phyloP scores from a whole-genome alignment of 1,140 invertebrate genomes.

The Saxidomus purpurata region DNA sequence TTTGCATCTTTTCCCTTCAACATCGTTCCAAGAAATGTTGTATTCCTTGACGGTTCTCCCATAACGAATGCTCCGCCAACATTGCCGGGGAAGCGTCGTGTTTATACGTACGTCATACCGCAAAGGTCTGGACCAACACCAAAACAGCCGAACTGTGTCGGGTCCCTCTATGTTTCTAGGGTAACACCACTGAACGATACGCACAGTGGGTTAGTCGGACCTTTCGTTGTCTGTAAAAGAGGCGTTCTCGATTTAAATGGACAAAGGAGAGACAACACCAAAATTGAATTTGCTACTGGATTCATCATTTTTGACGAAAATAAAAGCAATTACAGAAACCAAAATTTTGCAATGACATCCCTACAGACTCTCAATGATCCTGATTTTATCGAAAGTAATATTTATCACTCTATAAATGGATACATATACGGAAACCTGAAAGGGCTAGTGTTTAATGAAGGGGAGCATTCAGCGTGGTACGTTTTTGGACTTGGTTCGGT shows the following conservation, averaged over 20 bases:
- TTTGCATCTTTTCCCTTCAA: constrained; percentile 67
- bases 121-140: constrained; percentile 74
- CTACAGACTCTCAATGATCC: not conserved
- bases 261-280: constrained; percentile 63
- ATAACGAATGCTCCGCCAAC: constrained; percentile 22
- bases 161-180: constrained; percentile 80
- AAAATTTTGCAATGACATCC: constrained; percentile 75
- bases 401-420: constrained; percentile 79
- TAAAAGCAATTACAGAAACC: constrained; percentile 76
- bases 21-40: constrained; percentile 69
- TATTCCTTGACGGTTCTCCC: constrained; percentile 26
- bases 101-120: constrained; percentile 77
- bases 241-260: constrained; percentile 65
- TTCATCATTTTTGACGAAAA: constrained; percentile 81
- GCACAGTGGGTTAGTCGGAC: constrained; percentile 78
- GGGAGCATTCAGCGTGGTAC: constrained; percentile 77
- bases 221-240: constrained; percentile 76
- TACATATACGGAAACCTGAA: constrained; percentile 76
- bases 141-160: constrained; percentile 77
- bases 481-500: constrained; percentile 78
- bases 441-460: constrained; percentile 72
- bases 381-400: constrained; percentile 76
- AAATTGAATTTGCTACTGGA: constrained; percentile 77
- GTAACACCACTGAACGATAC: constrained; percentile 76
- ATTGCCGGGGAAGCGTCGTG: constrained; percentile 34